Base-by-base conservation (phyloP, 2,888 invertebrate genomes). In the Drosophila koepferae region DNA sequence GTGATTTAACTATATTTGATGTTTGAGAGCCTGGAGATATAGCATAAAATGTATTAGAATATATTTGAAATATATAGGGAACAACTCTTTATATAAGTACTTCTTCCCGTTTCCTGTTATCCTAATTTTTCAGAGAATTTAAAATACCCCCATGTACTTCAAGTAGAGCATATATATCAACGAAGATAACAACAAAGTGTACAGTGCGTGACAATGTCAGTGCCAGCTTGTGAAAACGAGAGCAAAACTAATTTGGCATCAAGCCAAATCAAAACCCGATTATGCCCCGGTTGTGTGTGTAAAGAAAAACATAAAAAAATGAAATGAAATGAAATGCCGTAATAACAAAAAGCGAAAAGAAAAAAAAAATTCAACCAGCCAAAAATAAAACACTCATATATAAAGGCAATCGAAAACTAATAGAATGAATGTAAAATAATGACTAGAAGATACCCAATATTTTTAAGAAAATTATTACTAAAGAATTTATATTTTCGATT, bases 191-290 rank as follows among this genome's bases (percentile, higher is more conserved):
- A 60, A 44, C 59, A 54, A 40, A 38, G 28, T 53, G 18, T 28
- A n/a, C 38, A 78, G 65, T 61, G 73, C 74, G 86, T 84, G 89
- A 81, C 85, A 85, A 85, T 85, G 85, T 85, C 85, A 85, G 73
- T 77, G 89, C 89, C 84, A 86, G 59, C 71, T 63, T 72, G 70
- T 72, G 77, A 86, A 89, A 88, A 82, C 80, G 81, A 85, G 88
- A 88, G 86, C 81, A 75, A 80, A 86, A 81, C 71, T 81, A 81
- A 89, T 82, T 82, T 86, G 86, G 86, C 81, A 44, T 3, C 34
- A 6, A 46, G 73, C 86, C 86, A 86, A 85, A 75, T 79, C 65
- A 78, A 88, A 78, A 51, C 55, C 66, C 83, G 77, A 85, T 87
- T 78, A 87, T 77, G 62, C 53, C 56, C 28, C 53, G 54, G 28